Evolutionary conservation across 2,797 vertebrate genomes (phyloP).

Genomic region (Periparus ater): DNA sequence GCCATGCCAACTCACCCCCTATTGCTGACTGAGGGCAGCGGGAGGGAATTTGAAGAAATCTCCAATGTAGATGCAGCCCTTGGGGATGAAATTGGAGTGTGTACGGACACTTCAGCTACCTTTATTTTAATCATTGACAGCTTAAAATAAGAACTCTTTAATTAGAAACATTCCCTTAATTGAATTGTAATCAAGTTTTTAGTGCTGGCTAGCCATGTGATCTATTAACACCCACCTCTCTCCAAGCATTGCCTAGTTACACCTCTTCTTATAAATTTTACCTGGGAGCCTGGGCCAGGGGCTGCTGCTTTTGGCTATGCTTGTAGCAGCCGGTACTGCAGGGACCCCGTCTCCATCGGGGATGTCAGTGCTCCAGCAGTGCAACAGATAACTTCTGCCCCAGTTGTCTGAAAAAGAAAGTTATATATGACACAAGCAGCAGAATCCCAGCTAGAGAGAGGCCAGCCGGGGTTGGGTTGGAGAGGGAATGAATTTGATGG

Average conservation of each 20-base stretch:
- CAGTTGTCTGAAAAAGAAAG: background rate
- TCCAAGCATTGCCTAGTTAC: constrained; percentile 34
- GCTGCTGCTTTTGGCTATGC: background rate
- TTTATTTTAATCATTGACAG: constrained; percentile 64
- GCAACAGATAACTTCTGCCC: background rate
- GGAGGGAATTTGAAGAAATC: background rate
- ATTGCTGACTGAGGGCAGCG: background rate
- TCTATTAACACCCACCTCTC: constrained; percentile 51
- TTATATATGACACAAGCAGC: background rate
- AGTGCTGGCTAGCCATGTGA: constrained; percentile 18
- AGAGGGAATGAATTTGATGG: background rate
- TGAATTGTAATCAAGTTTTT: constrained; percentile 65
- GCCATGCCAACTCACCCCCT: background rate
- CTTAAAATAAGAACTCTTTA: constrained; percentile 65
- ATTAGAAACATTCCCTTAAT: constrained; percentile 62
- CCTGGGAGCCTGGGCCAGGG: background rate
- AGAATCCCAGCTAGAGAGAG: background rate
- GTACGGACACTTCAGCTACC: constrained; percentile 18
- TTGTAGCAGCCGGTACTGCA: background rate
- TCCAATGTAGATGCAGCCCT: background rate
- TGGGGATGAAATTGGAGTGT: background rate
- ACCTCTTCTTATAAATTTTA: background rate
- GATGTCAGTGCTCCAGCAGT: background rate
- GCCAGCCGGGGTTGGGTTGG: background rate
- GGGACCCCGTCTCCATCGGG: background rate